phyloP scores from a whole-genome alignment of 1,140 invertebrate genomes.

The Conus betulinus region DNA sequence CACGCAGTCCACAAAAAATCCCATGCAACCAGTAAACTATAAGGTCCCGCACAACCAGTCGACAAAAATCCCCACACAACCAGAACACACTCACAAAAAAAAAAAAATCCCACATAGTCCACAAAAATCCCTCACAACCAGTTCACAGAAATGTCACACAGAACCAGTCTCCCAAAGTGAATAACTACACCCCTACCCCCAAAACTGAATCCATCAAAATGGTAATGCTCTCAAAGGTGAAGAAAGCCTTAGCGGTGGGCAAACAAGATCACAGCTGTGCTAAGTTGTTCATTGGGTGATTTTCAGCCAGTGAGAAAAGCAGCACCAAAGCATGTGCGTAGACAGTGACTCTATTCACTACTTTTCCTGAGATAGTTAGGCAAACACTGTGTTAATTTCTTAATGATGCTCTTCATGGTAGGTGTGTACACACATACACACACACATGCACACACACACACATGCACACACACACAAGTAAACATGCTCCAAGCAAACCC shows the following conservation, averaged over 20 bases:
- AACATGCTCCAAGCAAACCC: not conserved
- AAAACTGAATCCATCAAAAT: too few species aligned
- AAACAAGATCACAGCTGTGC: not conserved
- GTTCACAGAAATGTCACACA: too few species aligned
- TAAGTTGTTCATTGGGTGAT: not conserved
- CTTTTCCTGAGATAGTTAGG: not conserved
- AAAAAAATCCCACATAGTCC: too few species aligned
- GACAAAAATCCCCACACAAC: too few species aligned
- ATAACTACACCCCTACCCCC: too few species aligned
- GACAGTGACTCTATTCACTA: not conserved
- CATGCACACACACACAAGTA: not conserved
- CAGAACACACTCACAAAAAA: too few species aligned
- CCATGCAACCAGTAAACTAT: too few species aligned
- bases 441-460: not conserved
- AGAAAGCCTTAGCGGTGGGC: not conserved
- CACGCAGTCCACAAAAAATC: too few species aligned
- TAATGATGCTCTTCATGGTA: not conserved
- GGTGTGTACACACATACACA: not conserved
- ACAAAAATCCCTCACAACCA: too few species aligned
- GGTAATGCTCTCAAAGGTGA: not conserved
- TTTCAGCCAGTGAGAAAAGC: not conserved
- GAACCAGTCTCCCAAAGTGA: too few species aligned
- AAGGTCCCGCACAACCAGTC: too few species aligned
- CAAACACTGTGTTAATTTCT: too few species aligned
- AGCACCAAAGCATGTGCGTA: not conserved